Base-by-base conservation (phyloP, 2,888 invertebrate genomes). In the Tetrapedia diversipes region DNA sequence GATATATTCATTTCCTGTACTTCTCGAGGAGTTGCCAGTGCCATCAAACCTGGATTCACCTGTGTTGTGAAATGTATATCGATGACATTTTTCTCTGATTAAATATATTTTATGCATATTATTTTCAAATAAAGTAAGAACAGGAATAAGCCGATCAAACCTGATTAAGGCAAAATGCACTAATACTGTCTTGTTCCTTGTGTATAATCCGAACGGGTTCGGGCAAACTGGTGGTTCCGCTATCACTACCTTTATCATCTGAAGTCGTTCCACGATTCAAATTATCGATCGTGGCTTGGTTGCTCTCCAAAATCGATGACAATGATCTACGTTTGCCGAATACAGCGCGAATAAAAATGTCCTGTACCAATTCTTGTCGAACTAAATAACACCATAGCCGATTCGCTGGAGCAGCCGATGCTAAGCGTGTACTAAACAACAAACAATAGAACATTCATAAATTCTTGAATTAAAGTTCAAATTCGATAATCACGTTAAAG, bases 1-100 rank as follows among this genome's bases (percentile, higher is more conserved):
- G 98, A 96, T 86, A 99, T 98, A 92, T 99, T 99, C 95, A 99
- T 96, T 93, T 99, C 99, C 90, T 99, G 98, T 14, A 99, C 95
- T 92, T 99, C 99, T 69, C 98, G 95, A 0, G 98, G 97, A 54
- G 99, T 99, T 7, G 99, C 97, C 83, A 99, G 94, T 0, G 98
- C 97, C 83, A 99, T 94, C 80, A 97, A 93, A 41, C 97, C 97
- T 64, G 95, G 94, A 84, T 95, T 96, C 22, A 96, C 95, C 95
- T 96, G 84, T 10, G 60, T 54, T 19, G 60, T 56, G 43, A n/a
- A 63, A 63, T 2, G 14, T 0, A 27, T 8, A 29, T 19, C 14
- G 29, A 14, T 2, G 10, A 8, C 16, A 2, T 8, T 29, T 7
- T 8, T 37, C 7, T 16, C 39, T 7, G 1, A 0, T 4, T 0